Evolutionary conservation across 2,797 vertebrate species (phyloP).

Genomic region (Cichlasoma orientale): DNA sequence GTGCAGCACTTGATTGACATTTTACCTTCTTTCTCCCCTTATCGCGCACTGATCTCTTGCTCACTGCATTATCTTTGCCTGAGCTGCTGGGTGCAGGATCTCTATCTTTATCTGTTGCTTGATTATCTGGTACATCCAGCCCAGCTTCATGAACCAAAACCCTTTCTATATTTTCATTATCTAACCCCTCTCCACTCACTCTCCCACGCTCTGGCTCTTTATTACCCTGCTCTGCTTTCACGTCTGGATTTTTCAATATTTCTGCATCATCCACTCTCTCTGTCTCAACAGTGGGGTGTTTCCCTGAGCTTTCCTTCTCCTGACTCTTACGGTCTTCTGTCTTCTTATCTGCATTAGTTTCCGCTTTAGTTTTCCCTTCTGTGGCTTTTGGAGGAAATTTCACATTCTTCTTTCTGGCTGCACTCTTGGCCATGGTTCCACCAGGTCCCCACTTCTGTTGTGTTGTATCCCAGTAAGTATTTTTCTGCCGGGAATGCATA

Average conservation of each 20-base stretch:
- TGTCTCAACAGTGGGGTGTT: slow-evolving; percentile 20
- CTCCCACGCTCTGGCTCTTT: slow-evolving; percentile 39
- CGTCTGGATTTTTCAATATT: slow-evolving; percentile 27
- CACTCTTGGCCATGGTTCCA: slow-evolving; percentile 46
- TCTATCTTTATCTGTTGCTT: slow-evolving; percentile 56
- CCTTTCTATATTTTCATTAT: slow-evolving; percentile 50
- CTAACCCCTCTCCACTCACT: slow-evolving; percentile 35
- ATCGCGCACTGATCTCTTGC: slow-evolving; percentile 48
- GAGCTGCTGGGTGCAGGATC: slow-evolving; percentile 31
- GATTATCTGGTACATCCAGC: slow-evolving; percentile 51
- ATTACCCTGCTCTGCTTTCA: slow-evolving; percentile 14
- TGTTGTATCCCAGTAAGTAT: slow-evolving; percentile 74
- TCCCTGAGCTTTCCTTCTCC: slow-evolving; percentile 30
- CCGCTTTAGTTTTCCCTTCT: slow-evolving; percentile 27
- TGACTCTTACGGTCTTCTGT: slow-evolving; percentile 14
- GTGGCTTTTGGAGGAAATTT: slow-evolving; percentile 33
- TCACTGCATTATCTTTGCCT: slow-evolving; percentile 56
- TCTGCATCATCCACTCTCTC: slow-evolving; percentile 23
- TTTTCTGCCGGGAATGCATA: slow-evolving; percentile 66
- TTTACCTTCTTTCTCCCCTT: slow-evolving; percentile 60
- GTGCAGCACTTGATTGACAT: slow-evolving; percentile 50
- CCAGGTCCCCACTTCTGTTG: slow-evolving; percentile 73
- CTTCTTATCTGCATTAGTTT: slow-evolving; percentile 18
- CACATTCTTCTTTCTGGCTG: slow-evolving; percentile 38
- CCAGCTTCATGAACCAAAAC: slow-evolving; percentile 33